Evolutionary conservation across 1,140 invertebrate genomes (phyloP), one percentile per base, ranked within the genome.

Genomic region (Drosophila pachea): DNA sequence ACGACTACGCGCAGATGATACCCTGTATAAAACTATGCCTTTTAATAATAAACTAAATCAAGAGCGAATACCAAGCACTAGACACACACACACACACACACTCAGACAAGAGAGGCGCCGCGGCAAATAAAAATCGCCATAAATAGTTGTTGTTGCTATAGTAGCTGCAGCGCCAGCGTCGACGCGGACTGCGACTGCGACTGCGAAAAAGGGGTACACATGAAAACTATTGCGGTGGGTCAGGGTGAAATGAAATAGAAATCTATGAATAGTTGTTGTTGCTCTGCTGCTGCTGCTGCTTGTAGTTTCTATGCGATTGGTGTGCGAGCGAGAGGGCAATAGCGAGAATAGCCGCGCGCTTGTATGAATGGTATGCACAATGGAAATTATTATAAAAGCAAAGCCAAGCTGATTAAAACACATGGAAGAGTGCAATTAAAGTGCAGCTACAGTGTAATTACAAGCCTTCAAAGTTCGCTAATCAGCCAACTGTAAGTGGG

Each of bases 241-340:
- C 81, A 84, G 76, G 81, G 81, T 84, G 74, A 84, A 83, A 84
- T 73, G 73, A 84, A 84, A 84, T 86, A 84, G 79, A 84, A 84
- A 84, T 84, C 81, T 84, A 84, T 84, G 82, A 84, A 84, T 84
- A 86, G 81, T 81, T 38, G 54, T 56, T 55, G 35, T 40, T 53
- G 35, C 4, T 22, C 22, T 38, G 29, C 12, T 43, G 0, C 7
- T 42, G 22, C 5, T 63, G 60, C 45, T 61, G 67, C 40, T 54
- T 56, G 49, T 53, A 62, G 50, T 62, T 62, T 58, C 11, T 8
- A 31, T 74, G 68, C n/a, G 32, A 22, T 22, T 22, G 22, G 43
- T 29, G 32, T 52, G 61, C 61, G 56, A 14, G 43, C 40, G 38
- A 29, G 53, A 29, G 29, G n/a, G 16, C 22, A 52, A 16, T n/a